Percentiles rank a stretch among this genome's conserved stretches.
These are phyloP conservation scores for Rhinolophus sinicus DNA, from an alignment of 2,113 vertebrate genomes.

Conservation along the genomic window DNA sequence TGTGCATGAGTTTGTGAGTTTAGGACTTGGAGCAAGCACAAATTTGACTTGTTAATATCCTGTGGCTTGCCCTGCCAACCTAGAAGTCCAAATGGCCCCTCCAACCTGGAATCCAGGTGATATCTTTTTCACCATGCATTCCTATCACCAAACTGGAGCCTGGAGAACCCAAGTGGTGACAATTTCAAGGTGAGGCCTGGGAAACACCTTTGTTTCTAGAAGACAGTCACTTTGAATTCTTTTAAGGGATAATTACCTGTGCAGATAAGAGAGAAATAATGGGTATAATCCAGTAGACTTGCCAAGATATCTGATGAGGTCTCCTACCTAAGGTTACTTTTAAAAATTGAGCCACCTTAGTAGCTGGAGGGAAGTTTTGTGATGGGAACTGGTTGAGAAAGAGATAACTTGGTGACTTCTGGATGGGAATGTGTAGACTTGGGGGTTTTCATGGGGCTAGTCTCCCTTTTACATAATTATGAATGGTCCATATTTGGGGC, in stretches of 20 bases:
- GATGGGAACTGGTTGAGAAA: background rate
- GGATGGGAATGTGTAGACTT: background rate
- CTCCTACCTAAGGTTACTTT: conserved; percentile 13
- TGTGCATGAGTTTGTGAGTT: background rate
- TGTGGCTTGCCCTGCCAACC: background rate
- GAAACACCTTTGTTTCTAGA: conserved; percentile 19
- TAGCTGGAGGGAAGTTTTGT: background rate
- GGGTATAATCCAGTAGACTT: background rate
- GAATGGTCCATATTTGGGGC: background rate
- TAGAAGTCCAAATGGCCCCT: background rate
- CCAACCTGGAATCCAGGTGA: background rate
- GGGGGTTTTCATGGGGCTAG: background rate
- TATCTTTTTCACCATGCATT: background rate
- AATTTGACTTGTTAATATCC: background rate
- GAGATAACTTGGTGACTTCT: background rate
- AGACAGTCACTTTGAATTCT: background rate
- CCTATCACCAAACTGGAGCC: background rate
- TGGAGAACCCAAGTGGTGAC: background rate
- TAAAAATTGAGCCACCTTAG: conserved; percentile 39
- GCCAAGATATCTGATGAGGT: background rate
- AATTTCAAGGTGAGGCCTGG: background rate
- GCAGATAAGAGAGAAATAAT: conserved; percentile 11
- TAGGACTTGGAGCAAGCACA: background rate
- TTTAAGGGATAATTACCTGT: background rate
- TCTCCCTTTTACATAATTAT: conserved; percentile 6